Evolutionary conservation across 2,113 vertebrate genomes (phyloP).

Genomic region (Rhabdornis inornatus): DNA sequence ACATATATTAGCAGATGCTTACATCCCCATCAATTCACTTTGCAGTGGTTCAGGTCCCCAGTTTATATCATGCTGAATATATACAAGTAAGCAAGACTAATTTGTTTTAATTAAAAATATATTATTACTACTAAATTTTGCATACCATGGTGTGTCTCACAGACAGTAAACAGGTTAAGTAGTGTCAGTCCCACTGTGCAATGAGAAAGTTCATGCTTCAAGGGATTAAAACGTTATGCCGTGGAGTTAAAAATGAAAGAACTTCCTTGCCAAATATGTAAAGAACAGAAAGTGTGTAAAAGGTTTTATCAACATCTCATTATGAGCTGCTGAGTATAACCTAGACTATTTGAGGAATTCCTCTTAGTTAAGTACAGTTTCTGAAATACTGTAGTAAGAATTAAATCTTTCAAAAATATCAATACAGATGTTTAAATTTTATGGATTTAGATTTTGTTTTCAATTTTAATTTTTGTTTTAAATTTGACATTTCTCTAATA

Average conservation of each 20-base stretch:
- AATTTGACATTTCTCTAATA: not conserved
- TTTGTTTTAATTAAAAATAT: not conserved
- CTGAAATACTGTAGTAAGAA: not conserved
- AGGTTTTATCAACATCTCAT: not conserved
- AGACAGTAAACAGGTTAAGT: not conserved
- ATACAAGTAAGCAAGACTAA: not conserved
- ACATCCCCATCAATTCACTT: not conserved
- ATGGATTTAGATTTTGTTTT: not conserved
- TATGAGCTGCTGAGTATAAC: not conserved
- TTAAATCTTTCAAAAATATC: not conserved
- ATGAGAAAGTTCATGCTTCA: not conserved
- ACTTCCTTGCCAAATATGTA: not conserved
- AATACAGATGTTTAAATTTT: not conserved
- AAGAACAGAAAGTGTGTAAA: not conserved
- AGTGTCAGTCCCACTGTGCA: not conserved
- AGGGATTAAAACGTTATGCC: not conserved
- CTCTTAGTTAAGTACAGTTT: not conserved
- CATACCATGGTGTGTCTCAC: not conserved
- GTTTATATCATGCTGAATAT: not conserved
- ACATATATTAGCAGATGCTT: not conserved
- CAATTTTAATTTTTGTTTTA: not conserved
- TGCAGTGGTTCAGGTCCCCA: not conserved
- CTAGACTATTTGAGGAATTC: not conserved
- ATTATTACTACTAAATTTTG: not conserved
- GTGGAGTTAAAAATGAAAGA: not conserved